phyloP scores from a whole-genome alignment of 2,888 invertebrate genomes.

The Morpho deidamia region DNA sequence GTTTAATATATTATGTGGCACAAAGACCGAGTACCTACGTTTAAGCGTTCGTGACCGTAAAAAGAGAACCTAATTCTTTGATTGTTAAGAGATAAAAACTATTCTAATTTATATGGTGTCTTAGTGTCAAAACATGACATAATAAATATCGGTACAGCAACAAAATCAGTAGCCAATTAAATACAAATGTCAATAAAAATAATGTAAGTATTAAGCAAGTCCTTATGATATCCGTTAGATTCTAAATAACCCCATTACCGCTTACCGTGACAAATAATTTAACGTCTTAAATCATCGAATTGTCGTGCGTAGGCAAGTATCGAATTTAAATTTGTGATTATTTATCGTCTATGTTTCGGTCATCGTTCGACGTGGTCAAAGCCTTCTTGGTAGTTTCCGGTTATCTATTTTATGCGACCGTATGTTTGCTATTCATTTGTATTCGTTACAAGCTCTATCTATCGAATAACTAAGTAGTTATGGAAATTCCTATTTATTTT shows the following conservation, averaged over 20 bases:
- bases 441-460: constrained; percentile 46
- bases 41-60: constrained; percentile 8
- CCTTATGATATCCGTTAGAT: constrained; percentile 3
- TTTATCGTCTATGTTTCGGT: constrained; percentile 56
- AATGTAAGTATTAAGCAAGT: constrained; percentile 5
- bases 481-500: constrained; percentile 23
- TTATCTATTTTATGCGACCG: constrained; percentile 35
- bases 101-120: constrained; percentile 5
- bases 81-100: constrained; percentile 3
- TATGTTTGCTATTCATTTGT: constrained; percentile 35
- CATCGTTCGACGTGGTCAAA: constrained; percentile 42
- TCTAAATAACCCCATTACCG: constrained; percentile 11
- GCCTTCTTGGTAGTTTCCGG: constrained; percentile 62
- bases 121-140: constrained; percentile 1
- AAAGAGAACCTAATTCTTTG: constrained; percentile 2
- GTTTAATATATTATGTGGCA: constrained; percentile 52
- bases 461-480: constrained; percentile 38
- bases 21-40: constrained; percentile 32
- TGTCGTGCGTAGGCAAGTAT: constrained; percentile 56
- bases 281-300: constrained; percentile 49
- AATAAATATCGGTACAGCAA: constrained; percentile 2
- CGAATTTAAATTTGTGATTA: constrained; percentile 67
- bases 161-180: constrained; percentile 7
- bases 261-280: constrained; percentile 31
- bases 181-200: constrained; percentile 26